Conservation (phyloP, 2,113 vertebrate species). For the Maccullochella peelii region DNA sequence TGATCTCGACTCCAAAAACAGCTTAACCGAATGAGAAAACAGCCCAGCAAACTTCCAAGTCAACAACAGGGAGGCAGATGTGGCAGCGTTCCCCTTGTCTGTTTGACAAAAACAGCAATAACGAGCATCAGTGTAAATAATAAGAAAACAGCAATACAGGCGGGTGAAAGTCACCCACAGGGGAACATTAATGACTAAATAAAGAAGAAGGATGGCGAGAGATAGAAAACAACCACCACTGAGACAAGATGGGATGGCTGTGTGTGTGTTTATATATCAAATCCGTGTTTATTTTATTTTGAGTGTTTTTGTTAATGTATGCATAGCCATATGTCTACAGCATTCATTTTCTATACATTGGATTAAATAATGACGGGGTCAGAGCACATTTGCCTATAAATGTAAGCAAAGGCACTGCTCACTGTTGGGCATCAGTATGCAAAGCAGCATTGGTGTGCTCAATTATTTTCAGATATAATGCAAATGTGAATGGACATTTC, state of each 20-base stretch:
- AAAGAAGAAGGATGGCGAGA: slow-evolving; percentile 12
- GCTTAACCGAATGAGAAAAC: slow-evolving; percentile 26
- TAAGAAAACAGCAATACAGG: slow-evolving; percentile 16
- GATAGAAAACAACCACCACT: slow-evolving; percentile 15
- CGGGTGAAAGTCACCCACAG: slow-evolving; percentile 14
- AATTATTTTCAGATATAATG: slow-evolving; percentile 6
- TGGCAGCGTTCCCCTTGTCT: slow-evolving; percentile 13
- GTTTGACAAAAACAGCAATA: slow-evolving; percentile 44
- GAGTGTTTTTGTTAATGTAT: neutral
- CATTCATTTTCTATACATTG: neutral
- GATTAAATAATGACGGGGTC: neutral
- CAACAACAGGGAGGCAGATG: slow-evolving; percentile 45
- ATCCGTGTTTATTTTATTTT: neutral
- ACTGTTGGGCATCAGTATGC: neutral
- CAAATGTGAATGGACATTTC: slow-evolving; percentile 1
- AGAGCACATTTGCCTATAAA: neutral
- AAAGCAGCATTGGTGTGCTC: neutral
- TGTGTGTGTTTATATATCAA: neutral
- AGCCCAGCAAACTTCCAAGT: neutral
- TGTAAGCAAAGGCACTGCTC: neutral
- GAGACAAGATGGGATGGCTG: neutral
- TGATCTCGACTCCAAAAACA: neutral
- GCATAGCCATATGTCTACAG: neutral
- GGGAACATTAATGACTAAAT: slow-evolving; percentile 26
- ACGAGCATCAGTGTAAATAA: slow-evolving; percentile 52